Evolutionary conservation across 2,797 vertebrate species (phyloP).

Genomic region (Poeciliopsis turneri): DNA sequence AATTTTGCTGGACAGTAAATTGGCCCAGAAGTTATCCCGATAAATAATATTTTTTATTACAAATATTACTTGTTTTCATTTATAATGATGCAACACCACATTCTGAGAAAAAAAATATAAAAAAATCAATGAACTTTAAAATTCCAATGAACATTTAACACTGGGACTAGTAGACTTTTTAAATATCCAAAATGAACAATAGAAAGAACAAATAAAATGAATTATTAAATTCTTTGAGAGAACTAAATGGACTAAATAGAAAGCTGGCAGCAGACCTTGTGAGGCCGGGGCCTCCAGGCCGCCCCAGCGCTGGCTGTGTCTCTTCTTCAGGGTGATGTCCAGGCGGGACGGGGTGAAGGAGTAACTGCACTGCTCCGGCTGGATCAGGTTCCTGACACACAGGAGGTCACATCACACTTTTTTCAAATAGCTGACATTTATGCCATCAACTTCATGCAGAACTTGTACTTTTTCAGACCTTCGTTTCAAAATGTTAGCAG

Average conservation of each 20-base stretch:
- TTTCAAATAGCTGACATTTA: not conserved
- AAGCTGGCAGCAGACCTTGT: conserved; percentile 96
- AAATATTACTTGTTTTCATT: too few species aligned
- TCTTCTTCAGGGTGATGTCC: conserved; percentile 93
- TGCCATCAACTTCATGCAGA: not conserved
- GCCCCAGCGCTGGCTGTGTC: conserved; percentile 97
- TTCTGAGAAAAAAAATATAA: too few species aligned
- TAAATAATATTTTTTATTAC: too few species aligned
- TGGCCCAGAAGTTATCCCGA: too few species aligned
- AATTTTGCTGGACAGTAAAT: too few species aligned
- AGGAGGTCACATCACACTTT: conserved; percentile 6
- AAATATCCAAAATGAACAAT: too few species aligned
- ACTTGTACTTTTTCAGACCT: not conserved
- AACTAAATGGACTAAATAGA: conserved; percentile 58
- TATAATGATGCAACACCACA: too few species aligned
- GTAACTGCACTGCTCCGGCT: conserved; percentile 92
- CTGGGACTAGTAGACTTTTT: too few species aligned
- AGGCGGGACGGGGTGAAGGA: conserved; percentile 92
- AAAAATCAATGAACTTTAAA: too few species aligned
- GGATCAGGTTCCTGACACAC: conserved; percentile 91
- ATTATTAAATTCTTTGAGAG: not conserved
- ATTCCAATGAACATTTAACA: too few species aligned
- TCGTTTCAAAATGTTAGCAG: not conserved
- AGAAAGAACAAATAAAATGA: too few species aligned
- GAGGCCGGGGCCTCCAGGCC: conserved; percentile 92